These are phyloP conservation scores for Gadopsis bispinosus DNA, from an alignment of 2,797 vertebrate genomes.

Conservation along the genomic window DNA sequence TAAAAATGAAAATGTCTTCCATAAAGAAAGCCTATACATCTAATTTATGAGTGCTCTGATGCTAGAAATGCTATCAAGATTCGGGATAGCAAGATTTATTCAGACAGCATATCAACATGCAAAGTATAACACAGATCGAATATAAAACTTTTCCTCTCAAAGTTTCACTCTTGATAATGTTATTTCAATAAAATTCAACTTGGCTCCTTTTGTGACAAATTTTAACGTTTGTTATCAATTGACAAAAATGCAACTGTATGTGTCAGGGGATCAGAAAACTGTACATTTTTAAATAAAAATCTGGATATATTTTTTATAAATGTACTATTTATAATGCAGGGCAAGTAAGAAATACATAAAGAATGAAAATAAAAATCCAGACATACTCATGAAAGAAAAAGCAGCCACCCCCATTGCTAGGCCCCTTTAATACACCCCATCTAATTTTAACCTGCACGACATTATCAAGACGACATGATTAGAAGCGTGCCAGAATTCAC, in stretches of 20 bases:
- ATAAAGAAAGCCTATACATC: neutral
- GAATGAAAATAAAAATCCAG: neutral
- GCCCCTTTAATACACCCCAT: neutral
- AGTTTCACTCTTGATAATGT: neutral
- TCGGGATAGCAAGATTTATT: neutral
- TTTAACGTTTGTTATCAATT: too few species aligned
- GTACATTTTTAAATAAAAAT: neutral
- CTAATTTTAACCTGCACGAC: neutral
- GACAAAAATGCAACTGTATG: too few species aligned
- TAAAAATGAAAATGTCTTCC: neutral
- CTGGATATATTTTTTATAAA: neutral
- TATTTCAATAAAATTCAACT: too few species aligned
- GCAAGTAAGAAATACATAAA: neutral
- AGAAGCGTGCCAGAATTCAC: neutral
- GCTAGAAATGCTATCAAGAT: neutral
- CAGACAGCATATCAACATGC: neutral
- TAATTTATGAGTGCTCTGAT: neutral
- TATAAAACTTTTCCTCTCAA: neutral
- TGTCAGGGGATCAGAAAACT: neutral
- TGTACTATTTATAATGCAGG: too few species aligned
- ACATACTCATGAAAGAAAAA: neutral
- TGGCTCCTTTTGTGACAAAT: too few species aligned
- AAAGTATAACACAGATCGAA: neutral
- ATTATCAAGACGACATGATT: conserved; percentile 1
- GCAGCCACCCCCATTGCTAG: neutral